Evolutionary conservation across 2,888 invertebrate species (phyloP).

Genomic region (Clepsis dumicolana): DNA sequence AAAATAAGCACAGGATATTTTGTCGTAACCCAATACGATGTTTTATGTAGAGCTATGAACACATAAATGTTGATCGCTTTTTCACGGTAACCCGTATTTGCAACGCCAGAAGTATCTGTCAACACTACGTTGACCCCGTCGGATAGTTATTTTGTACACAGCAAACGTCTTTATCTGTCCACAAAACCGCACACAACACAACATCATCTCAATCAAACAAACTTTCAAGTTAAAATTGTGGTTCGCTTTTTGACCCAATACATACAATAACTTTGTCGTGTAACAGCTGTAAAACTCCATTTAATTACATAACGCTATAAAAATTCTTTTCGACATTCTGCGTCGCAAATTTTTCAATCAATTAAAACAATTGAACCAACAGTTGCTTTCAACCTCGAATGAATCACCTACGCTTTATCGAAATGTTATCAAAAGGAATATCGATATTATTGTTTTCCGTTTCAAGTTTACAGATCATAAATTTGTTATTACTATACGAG

Average conservation of each 20-base stretch:
- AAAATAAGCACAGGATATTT: slow-evolving; percentile 12
- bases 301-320: slow-evolving; percentile 20
- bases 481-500: background rate
- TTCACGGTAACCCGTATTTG: background rate
- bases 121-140: background rate
- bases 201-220: background rate
- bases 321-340: slow-evolving; percentile 8
- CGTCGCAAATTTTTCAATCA: slow-evolving; percentile 28
- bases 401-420: slow-evolving; percentile 12
- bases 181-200: background rate
- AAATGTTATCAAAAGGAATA: slow-evolving; percentile 16
- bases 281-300: slow-evolving; percentile 16
- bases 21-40: background rate
- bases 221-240: background rate
- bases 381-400: slow-evolving; percentile 12
- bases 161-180: background rate
- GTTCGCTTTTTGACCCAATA: background rate
- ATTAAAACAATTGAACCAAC: slow-evolving; percentile 30
- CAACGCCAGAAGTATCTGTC: too few species aligned
- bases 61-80: background rate
- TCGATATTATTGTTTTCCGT: slow-evolving; percentile 2
- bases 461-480: background rate
- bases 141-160: background rate
- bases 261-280: background rate
- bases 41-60: background rate